Conservation (phyloP, 2,797 vertebrate species). For the Lemur catta region DNA sequence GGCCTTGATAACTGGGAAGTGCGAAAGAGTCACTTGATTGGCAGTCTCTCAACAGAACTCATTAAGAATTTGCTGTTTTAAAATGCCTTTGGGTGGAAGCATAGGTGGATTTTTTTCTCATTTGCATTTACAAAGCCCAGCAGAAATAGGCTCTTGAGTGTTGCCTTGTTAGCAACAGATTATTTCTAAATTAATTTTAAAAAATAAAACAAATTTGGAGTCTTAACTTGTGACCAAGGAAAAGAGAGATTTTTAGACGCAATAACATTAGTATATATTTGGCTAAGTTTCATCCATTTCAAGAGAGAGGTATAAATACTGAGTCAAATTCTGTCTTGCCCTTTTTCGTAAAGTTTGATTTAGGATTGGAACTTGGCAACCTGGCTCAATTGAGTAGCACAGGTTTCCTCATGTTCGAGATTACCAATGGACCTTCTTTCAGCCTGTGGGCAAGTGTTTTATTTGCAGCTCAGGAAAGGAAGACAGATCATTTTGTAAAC, state of each 20-base stretch:
- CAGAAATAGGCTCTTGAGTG: not conserved
- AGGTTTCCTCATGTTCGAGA: not conserved
- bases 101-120: not conserved
- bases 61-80: slow-evolving; percentile 31
- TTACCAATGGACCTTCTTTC: not conserved
- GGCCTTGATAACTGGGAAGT: not conserved
- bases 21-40: not conserved
- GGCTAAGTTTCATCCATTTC: slow-evolving; percentile 27
- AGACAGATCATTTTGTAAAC: slow-evolving; percentile 41
- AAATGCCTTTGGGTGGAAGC: not conserved
- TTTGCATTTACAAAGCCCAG: not conserved
- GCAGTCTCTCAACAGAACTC: not conserved
- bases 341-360: not conserved
- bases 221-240: not conserved
- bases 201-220: not conserved
- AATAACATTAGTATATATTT: slow-evolving; percentile 10
- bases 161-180: not conserved
- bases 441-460: not conserved
- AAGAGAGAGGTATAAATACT: not conserved
- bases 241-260: not conserved
- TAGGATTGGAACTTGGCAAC: not conserved
- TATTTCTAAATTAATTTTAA: slow-evolving; percentile 18
- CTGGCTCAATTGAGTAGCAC: rapidly evolving
- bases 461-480: not conserved
- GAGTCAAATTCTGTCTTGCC: not conserved